Evolutionary conservation across 1,140 invertebrate species (phyloP).

Genomic region (Thalassaphorura encarpata): DNA sequence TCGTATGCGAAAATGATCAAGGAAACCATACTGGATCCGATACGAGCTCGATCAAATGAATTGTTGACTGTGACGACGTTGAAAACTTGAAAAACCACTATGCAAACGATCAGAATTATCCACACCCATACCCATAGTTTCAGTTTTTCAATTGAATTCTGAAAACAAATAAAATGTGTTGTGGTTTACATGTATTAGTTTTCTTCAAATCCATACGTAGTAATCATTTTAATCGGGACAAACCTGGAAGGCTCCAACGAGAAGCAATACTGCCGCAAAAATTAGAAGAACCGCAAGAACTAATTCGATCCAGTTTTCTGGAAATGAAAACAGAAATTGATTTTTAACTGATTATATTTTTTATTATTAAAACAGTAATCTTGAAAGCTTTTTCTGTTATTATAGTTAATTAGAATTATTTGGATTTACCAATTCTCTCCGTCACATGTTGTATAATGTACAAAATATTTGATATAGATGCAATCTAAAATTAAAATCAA

Average conservation of each 20-base stretch:
- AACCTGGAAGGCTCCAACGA: too few relatives aligned
- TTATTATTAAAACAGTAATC: too few relatives aligned
- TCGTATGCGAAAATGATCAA: conserved; percentile 19
- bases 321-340: too few relatives aligned
- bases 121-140: conserved; percentile 19
- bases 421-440: too few relatives aligned
- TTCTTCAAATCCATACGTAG: too few relatives aligned
- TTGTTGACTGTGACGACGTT: background rate
- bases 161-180: background rate
- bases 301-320: conserved; percentile 15
- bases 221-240: too few relatives aligned
- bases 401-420: too few relatives aligned
- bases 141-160: conserved; percentile 2
- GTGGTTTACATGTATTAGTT: background rate
- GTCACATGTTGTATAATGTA: too few relatives aligned
- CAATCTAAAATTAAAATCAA: too few relatives aligned
- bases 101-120: conserved; percentile 11
- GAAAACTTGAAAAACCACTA: conserved; percentile 13
- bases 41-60: background rate
- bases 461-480: too few relatives aligned
- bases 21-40: background rate
- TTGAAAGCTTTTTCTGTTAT: too few relatives aligned
- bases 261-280: conserved; percentile 15
- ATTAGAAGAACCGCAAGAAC: conserved; percentile 9
- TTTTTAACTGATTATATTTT: too few relatives aligned